Evolutionary conservation across 2,113 vertebrate genomes (phyloP).

Genomic region (Tursiops truncatus): DNA sequence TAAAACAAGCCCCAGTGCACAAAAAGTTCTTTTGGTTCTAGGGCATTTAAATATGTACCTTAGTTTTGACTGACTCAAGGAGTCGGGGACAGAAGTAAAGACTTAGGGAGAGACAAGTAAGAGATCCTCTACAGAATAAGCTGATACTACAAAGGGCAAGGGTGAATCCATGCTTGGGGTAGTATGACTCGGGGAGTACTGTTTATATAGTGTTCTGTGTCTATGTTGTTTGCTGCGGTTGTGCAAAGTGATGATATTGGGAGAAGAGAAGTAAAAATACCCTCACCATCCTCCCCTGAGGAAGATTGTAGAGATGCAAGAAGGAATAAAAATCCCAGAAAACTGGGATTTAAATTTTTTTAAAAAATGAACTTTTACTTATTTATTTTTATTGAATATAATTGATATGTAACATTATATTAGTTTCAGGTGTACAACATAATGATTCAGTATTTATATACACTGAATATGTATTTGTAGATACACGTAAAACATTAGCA

Average conservation of each 20-base stretch:
- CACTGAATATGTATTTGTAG: background rate
- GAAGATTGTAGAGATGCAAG: background rate
- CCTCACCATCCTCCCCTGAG: background rate
- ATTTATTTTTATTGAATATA: background rate
- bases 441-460: no score
- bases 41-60: background rate
- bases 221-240: background rate
- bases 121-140: background rate
- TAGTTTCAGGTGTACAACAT: background rate
- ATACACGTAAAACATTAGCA: background rate
- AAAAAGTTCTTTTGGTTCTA: background rate
- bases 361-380: background rate
- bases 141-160: background rate
- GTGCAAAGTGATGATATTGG: accelerated
- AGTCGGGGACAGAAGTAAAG: background rate
- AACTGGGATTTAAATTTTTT: background rate
- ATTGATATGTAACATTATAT: background rate
- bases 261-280: background rate
- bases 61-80: background rate
- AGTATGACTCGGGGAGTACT: background rate
- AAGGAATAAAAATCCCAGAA: background rate
- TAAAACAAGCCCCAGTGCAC: background rate
- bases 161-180: background rate
- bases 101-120: background rate
- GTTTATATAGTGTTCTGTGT: background rate